Base-by-base conservation (phyloP, 2,797 vertebrate species). In the Spheniscus humboldti region DNA sequence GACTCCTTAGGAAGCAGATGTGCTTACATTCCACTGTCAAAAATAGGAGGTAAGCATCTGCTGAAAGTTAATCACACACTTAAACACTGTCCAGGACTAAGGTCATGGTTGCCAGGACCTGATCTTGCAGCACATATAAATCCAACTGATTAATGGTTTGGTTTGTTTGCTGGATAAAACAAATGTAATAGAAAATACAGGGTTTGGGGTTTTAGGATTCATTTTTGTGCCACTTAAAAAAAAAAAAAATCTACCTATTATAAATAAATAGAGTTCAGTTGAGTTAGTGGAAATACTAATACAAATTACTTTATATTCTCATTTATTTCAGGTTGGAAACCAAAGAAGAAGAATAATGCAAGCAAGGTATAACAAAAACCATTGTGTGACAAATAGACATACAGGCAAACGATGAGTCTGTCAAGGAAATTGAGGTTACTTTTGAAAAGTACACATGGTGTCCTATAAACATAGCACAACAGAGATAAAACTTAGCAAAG, bases 1-100 rank as follows among this genome's bases (percentile, higher is more conserved):
- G 79, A 93, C 82, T 95, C 55, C 88, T 94, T 90, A 92, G 56
- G 85, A 95, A 93, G 76, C 79, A 95, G 86, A 94, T 92, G 88
- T 95, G 94, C 93, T 96, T 97, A 97, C 91, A 96, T 96, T 96
- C 95, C 96, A 52, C 82, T 95, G 95, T 96, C 95, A 96, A 94
- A 95, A 94, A 75, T 86, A 88, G 79, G 95, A 95, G 83, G 55
- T 96, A 94, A 95, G 90, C 78, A 95, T 95, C 81, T 96, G 86
- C 93, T 95, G 84, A 93, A 63, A 95, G 81, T 86, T 96, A 95
- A 94, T 96, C 86, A 83, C 81, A 77, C 2, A 0, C 55, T 96
- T 91, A 96, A 95, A 96, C 84, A 89, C 53, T 94, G 81, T 83
- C 96, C 93, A 93, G 96, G 95, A 95, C 67, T 77, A 92, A 93